These are phyloP conservation scores for Zosterops lateralis DNA, from an alignment of 2,113 vertebrate genomes.

Conservation along the genomic window DNA sequence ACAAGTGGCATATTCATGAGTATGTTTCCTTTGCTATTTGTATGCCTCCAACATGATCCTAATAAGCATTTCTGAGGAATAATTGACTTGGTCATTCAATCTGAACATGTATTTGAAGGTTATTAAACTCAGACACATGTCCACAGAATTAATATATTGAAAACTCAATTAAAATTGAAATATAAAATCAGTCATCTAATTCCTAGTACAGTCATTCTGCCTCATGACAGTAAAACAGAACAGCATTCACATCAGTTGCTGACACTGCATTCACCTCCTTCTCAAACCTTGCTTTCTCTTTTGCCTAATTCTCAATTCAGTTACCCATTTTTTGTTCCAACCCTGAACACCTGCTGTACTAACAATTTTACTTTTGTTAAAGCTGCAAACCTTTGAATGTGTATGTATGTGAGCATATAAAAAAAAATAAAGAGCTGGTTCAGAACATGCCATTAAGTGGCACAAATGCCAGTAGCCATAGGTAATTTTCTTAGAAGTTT, in stretches of 20 bases:
- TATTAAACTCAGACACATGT: conserved; percentile 64
- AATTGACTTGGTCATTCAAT: conserved; percentile 71
- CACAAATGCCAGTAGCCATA: neutral
- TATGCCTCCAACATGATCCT: conserved; percentile 47
- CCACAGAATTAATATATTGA: conserved; percentile 65
- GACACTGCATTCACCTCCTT: neutral
- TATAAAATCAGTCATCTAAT: conserved; percentile 42
- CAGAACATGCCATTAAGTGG: neutral
- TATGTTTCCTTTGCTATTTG: conserved; percentile 43
- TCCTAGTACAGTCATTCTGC: conserved; percentile 17
- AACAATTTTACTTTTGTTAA: neutral
- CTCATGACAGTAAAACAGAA: conserved; percentile 44
- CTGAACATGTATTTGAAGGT: conserved; percentile 62
- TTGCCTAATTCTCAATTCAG: neutral
- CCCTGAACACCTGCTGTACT: neutral
- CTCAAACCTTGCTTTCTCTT: neutral
- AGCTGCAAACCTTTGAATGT: neutral
- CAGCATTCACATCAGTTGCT: neutral
- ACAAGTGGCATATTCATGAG: conserved; percentile 60
- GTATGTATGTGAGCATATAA: neutral
- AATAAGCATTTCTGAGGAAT: conserved; percentile 67
- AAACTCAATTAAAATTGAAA: conserved; percentile 69
- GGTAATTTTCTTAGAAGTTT: neutral
- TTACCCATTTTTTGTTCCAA: neutral
- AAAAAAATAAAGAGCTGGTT: neutral